These are phyloP conservation scores for Timandra comae DNA, from an alignment of 2,888 invertebrate species.

Conservation along the genomic window DNA sequence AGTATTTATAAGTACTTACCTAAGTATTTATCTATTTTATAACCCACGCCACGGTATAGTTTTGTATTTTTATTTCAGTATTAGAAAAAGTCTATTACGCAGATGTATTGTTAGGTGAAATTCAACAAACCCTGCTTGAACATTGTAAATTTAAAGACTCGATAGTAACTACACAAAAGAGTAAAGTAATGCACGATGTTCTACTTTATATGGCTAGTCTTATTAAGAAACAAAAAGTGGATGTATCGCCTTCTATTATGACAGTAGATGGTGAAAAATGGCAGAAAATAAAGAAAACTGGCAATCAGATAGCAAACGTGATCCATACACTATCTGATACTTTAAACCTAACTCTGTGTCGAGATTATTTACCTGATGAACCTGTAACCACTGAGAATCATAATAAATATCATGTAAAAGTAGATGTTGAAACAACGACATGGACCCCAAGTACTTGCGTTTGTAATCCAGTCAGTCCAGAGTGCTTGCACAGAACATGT, in stretches of 20 bases:
- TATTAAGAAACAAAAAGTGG: slow-evolving; percentile 27
- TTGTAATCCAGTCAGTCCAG: slow-evolving; percentile 34
- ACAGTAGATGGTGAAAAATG: no score
- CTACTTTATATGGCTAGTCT: slow-evolving; percentile 35
- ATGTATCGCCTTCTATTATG: no score
- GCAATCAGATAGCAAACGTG: not conserved
- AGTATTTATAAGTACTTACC: no score
- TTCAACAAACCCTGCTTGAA: slow-evolving; percentile 29
- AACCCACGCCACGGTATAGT: no score
- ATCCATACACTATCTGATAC: not conserved
- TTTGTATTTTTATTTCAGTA: slow-evolving; percentile 29
- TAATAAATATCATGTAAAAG: no score
- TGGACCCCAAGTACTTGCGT: slow-evolving; percentile 34
- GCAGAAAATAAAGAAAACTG: slow-evolving; percentile 9
- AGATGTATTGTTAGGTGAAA: slow-evolving; percentile 27
- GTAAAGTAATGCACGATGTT: slow-evolving; percentile 29
- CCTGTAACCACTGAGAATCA: no score
- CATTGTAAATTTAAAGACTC: slow-evolving; percentile 28
- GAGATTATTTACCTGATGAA: no score
- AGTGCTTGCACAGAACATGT: slow-evolving; percentile 35
- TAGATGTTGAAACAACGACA: not conserved
- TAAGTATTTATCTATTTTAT: no score
- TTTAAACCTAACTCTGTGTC: no score
- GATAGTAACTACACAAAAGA: slow-evolving; percentile 29
- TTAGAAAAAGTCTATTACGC: slow-evolving; percentile 32